These are phyloP conservation scores for Carpatolechia fugitivella DNA, from an alignment of 2,888 invertebrate genomes.

Conservation along the genomic window DNA sequence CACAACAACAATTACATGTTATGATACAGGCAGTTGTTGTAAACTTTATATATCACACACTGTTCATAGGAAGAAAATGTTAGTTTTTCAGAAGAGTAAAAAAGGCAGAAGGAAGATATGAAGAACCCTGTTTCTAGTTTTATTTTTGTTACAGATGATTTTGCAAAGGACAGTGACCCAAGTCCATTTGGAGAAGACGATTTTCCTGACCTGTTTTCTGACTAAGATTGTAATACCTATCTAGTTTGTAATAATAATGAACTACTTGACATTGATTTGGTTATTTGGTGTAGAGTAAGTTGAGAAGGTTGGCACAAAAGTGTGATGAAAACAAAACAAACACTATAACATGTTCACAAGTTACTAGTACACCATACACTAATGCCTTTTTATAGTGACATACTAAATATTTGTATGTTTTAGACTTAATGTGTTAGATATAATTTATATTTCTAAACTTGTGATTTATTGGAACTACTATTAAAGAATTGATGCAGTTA, in stretches of 20 bases:
- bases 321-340: not conserved
- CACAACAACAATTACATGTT: not conserved
- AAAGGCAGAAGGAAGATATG: no score
- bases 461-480: no score
- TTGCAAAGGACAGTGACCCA: not conserved
- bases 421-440: no score
- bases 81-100: no score
- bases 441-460: no score
- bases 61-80: not conserved
- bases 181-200: constrained; percentile 3
- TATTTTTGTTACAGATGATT: constrained; percentile 7
- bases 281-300: not conserved
- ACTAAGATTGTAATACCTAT: not conserved
- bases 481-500: no score
- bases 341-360: not conserved
- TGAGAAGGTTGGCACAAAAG: not conserved
- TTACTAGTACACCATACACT: no score
- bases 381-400: no score
- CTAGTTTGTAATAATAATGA: not conserved
- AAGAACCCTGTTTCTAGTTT: not conserved
- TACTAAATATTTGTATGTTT: not conserved
- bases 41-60: not conserved
- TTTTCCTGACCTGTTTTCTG: not conserved
- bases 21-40: no score
- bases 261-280: no score